These are phyloP conservation scores for Altica lythri DNA, from an alignment of 2,888 invertebrate species.

Conservation along the genomic window DNA sequence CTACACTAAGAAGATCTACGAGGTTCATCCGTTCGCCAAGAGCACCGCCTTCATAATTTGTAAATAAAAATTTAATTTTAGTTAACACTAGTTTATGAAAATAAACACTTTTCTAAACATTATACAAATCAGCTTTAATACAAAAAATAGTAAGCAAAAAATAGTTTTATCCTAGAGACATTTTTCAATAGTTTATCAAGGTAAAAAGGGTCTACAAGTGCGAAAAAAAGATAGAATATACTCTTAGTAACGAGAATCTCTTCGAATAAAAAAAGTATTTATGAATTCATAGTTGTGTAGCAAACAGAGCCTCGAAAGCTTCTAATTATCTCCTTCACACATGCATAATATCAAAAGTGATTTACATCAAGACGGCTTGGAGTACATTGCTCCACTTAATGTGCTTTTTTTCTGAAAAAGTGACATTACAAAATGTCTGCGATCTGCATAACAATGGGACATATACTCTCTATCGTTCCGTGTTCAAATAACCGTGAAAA, in stretches of 20 bases:
- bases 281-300: constrained; percentile 21
- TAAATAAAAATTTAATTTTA: no score
- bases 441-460: constrained; percentile 36
- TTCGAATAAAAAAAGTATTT: constrained; percentile 20
- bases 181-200: no score
- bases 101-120: no score
- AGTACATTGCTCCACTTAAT: constrained; percentile 42
- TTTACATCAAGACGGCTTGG: constrained; percentile 39
- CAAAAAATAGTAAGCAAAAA: no score
- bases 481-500: constrained; percentile 41
- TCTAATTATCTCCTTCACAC: constrained; percentile 46
- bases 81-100: no score
- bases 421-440: constrained; percentile 35
- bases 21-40: no score
- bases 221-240: neutral
- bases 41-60: no score
- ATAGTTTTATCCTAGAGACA: no score
- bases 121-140: no score
- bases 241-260: constrained; percentile 12
- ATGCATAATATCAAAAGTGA: constrained; percentile 47
- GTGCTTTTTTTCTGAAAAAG: constrained; percentile 34
- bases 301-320: constrained; percentile 16
- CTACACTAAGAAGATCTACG: no score
- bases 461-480: constrained; percentile 33
- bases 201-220: neutral